Evolutionary conservation across 2,888 invertebrate species (phyloP).

Genomic region (Morpho helenor): DNA sequence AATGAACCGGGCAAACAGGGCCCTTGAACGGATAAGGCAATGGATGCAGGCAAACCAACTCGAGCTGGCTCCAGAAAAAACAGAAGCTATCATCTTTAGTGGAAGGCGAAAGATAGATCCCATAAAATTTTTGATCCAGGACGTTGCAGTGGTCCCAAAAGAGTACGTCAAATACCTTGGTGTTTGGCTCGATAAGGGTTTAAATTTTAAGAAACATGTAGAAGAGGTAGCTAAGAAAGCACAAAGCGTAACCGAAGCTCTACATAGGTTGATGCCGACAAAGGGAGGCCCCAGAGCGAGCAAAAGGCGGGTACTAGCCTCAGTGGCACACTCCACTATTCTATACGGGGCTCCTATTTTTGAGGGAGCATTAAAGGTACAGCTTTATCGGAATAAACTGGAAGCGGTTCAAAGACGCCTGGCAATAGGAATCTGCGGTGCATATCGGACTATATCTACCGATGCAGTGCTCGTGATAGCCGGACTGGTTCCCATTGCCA

Average conservation of each 20-base stretch:
- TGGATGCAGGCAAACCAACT: constrained; percentile 33
- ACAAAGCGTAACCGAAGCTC: not conserved
- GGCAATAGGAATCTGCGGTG: too few relatives aligned
- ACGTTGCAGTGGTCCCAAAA: not conserved
- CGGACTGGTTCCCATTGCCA: too few relatives aligned
- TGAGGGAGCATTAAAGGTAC: too few relatives aligned
- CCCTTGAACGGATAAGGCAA: too few relatives aligned
- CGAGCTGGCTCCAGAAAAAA: not conserved
- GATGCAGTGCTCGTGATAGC: too few relatives aligned
- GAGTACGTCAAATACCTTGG: not conserved
- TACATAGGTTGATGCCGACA: too few relatives aligned
- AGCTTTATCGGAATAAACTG: too few relatives aligned
- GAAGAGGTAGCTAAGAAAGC: not conserved
- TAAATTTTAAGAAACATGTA: not conserved
- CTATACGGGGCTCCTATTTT: too few relatives aligned
- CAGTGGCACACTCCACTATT: too few relatives aligned
- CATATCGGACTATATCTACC: not conserved
- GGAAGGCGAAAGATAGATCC: not conserved
- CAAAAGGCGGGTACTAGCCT: not conserved
- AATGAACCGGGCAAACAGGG: too few relatives aligned
- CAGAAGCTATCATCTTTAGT: not conserved
- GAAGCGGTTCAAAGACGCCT: too few relatives aligned
- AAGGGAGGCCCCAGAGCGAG: not conserved
- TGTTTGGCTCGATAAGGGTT: too few relatives aligned
- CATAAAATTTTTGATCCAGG: not conserved